Evolutionary conservation across 2,113 vertebrate genomes (phyloP).

Genomic region (Gymnocephalus cernua): DNA sequence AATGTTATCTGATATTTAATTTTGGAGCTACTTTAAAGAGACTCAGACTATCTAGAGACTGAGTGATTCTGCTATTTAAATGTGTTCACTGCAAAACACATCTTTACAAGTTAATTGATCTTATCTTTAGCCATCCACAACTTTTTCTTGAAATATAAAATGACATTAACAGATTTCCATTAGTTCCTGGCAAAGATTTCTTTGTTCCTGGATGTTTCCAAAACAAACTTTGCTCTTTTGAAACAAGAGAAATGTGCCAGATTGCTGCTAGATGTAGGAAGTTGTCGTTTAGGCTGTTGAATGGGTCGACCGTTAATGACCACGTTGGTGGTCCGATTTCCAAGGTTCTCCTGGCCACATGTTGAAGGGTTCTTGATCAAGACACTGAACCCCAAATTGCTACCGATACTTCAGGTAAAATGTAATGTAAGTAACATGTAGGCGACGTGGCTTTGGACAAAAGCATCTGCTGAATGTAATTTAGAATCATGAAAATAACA

Average conservation of each 20-base stretch:
- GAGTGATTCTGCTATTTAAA: constrained; percentile 2
- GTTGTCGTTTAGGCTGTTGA: neutral
- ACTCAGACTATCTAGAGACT: neutral
- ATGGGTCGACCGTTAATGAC: neutral
- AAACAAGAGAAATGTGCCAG: constrained; percentile 1
- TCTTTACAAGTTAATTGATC: neutral
- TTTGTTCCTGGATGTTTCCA: neutral
- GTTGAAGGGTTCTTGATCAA: neutral
- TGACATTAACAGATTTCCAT: neutral
- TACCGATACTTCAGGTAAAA: neutral
- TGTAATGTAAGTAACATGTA: too few species aligned
- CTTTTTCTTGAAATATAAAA: neutral
- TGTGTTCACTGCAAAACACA: neutral
- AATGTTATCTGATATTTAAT: constrained; percentile 8
- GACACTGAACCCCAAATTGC: neutral
- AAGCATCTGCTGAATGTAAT: neutral
- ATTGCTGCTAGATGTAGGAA: neutral
- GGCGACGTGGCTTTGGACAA: neutral
- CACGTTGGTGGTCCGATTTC: neutral
- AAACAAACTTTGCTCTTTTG: neutral
- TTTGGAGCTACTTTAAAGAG: constrained; percentile 20
- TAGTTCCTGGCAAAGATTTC: neutral
- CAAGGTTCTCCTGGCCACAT: neutral
- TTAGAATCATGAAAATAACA: constrained; percentile 5
- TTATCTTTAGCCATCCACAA: neutral